Conservation (phyloP, 2,113 vertebrate species). For the Rostratula benghalensis region DNA sequence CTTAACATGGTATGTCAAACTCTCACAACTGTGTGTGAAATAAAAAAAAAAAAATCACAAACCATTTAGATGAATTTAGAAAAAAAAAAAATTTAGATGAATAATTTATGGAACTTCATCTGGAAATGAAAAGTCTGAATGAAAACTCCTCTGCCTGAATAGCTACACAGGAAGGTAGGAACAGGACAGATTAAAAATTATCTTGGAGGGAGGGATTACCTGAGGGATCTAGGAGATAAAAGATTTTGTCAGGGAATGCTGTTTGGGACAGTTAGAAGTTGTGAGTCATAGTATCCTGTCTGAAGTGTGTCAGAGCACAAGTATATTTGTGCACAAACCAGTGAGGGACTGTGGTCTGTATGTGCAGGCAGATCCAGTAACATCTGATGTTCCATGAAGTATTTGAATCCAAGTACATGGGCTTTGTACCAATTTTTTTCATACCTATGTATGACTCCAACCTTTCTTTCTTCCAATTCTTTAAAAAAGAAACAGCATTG, state of each 20-base stretch:
- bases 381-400: neutral
- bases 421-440: neutral
- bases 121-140: neutral
- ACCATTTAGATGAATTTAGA: neutral
- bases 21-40: neutral
- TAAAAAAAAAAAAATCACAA: neutral
- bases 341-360: neutral
- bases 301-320: neutral
- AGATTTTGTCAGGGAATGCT: neutral
- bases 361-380: neutral
- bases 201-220: too few relatives aligned
- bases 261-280: neutral
- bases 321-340: neutral
- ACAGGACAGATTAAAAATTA: neutral
- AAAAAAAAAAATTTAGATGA: neutral
- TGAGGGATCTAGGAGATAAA: neutral
- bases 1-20: rapidly evolving
- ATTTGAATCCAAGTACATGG: neutral
- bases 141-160: neutral
- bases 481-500: neutral
- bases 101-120: neutral
- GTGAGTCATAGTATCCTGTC: neutral
- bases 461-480: neutral
- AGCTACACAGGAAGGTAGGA: neutral
- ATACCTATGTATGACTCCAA: neutral